A percentile compares a stretch with the other conserved stretches of the same genome.
phyloP scores from a whole-genome alignment of 2,797 vertebrate species.

The Iguana delicatissima region DNA sequence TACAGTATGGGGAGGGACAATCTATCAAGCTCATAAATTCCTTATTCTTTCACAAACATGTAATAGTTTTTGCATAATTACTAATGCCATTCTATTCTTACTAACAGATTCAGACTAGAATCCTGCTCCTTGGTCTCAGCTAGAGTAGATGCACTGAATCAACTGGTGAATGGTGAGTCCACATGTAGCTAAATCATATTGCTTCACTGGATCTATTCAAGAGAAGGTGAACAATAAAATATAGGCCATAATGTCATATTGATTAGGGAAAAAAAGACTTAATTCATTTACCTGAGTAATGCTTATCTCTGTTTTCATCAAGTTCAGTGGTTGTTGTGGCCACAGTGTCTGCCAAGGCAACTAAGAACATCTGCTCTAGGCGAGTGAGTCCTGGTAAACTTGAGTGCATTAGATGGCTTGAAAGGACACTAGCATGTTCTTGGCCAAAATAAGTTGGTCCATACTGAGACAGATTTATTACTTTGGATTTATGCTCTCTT shows the following conservation, averaged over 20 bases:
- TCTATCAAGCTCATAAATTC: neutral
- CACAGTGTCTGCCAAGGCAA: conserved; percentile 97
- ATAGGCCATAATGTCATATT: neutral
- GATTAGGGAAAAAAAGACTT: neutral
- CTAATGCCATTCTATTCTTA: neutral
- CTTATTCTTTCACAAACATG: conserved; percentile 14
- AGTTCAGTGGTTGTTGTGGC: conserved; percentile 96
- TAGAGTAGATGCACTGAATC: too few species aligned
- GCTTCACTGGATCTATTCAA: too few species aligned
- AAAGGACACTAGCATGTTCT: conserved; percentile 97
- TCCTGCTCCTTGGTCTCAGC: neutral
- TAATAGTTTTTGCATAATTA: neutral
- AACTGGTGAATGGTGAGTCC: too few species aligned
- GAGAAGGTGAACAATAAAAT: neutral
- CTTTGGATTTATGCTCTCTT: conserved; percentile 92
- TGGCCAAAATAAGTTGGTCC: conserved; percentile 95
- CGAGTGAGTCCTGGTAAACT: conserved; percentile 96
- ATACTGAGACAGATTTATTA: conserved; percentile 97
- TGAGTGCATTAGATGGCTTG: conserved; percentile 98
- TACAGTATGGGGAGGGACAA: neutral
- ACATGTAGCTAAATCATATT: too few species aligned
- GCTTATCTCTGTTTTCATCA: conserved; percentile 88
- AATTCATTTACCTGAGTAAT: conserved; percentile 88
- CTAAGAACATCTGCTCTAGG: conserved; percentile 98
- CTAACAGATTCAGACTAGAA: conserved; percentile 12